Evolutionary conservation across 2,113 vertebrate species (phyloP).

Genomic region (Pardalotus punctatus): DNA sequence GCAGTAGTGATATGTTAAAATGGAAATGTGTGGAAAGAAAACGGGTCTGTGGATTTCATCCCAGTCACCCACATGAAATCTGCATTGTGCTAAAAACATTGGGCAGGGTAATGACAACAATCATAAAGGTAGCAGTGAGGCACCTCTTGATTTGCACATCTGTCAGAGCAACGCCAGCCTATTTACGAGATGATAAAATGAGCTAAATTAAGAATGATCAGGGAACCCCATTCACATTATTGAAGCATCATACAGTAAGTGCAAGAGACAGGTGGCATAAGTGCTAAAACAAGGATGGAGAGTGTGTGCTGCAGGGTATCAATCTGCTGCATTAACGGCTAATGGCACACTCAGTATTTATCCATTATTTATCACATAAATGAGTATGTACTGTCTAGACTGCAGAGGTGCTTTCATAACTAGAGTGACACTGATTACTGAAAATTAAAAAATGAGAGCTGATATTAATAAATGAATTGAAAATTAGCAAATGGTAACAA

Average conservation of each 20-base stretch:
- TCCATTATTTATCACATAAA: constrained; percentile 72
- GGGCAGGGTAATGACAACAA: background rate
- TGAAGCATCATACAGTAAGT: constrained; percentile 9
- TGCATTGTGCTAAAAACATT: background rate
- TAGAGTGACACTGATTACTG: constrained; percentile 51
- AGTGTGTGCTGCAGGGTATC: constrained; percentile 28
- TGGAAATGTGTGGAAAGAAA: background rate
- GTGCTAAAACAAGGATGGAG: constrained; percentile 58
- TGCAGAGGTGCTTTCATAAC: constrained; percentile 54
- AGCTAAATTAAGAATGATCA: constrained; percentile 59
- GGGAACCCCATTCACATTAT: constrained; percentile 14
- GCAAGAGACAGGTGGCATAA: constrained; percentile 42
- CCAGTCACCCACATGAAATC: background rate
- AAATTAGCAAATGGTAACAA: constrained; percentile 47
- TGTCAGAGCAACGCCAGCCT: background rate
- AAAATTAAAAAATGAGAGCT: constrained; percentile 55
- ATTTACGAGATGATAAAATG: constrained; percentile 34
- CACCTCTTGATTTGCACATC: background rate
- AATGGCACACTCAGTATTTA: constrained; percentile 63
- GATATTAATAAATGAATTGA: constrained; percentile 58
- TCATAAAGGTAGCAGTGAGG: background rate
- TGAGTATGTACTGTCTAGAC: constrained; percentile 65
- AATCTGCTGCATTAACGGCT: constrained; percentile 58
- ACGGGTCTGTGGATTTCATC: background rate
- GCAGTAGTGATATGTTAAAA: background rate